A percentile compares a stretch with the other conserved stretches of the same genome.
Conservation (phyloP, 2,888 invertebrate species). For the Trissoscelio sp. region DNA sequence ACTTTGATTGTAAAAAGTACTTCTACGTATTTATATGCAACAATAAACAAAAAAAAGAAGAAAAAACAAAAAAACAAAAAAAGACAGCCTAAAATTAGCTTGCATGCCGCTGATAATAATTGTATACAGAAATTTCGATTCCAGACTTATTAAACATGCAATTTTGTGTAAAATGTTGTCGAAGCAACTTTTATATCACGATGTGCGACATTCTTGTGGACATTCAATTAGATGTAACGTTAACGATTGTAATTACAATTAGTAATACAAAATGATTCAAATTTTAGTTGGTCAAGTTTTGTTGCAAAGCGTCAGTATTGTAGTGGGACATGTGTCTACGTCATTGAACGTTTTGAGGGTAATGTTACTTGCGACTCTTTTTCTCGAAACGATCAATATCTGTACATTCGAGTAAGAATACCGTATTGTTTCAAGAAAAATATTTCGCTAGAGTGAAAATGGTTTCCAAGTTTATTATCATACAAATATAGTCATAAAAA, state of each 20-base stretch:
- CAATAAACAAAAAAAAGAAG: too few species aligned
- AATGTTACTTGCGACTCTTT: not conserved
- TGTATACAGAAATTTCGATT: conserved; percentile 14
- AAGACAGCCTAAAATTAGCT: conserved; percentile 54
- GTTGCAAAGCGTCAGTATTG: not conserved
- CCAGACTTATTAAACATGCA: conserved; percentile 1
- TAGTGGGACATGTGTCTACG: not conserved
- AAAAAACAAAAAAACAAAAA: too few species aligned
- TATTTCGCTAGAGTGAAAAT: not conserved
- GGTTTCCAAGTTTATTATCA: too few species aligned
- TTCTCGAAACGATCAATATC: conserved; percentile 13
- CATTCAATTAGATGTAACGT: not conserved
- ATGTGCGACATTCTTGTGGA: conserved; percentile 6
- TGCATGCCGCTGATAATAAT: conserved; percentile 42
- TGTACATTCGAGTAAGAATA: conserved; percentile 4
- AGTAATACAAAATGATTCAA: not conserved
- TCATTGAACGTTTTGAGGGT: not conserved
- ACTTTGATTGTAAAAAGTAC: conserved; percentile 55
- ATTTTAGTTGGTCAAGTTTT: too few species aligned
- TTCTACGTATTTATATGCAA: conserved; percentile 48
- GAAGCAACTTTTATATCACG: conserved; percentile 21
- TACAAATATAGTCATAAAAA: not conserved
- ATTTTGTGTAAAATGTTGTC: conserved; percentile 5
- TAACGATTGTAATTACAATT: not conserved
- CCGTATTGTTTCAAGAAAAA: conserved; percentile 6